Conservation (phyloP, 2,888 invertebrate species). For the Agriopis aurantiaria region DNA sequence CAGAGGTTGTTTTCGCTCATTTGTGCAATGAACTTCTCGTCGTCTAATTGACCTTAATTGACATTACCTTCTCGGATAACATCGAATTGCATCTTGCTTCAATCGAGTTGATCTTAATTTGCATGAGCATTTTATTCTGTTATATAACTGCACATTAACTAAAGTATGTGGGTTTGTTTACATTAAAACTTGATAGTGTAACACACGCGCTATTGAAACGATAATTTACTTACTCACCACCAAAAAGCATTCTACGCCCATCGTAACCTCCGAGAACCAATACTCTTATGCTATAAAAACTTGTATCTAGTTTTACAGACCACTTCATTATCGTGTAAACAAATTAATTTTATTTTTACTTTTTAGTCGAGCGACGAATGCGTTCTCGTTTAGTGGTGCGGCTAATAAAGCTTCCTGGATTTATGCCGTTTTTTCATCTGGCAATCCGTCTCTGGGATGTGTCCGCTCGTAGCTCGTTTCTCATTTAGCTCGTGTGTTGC, state of each 20-base stretch:
- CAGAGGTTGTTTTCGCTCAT: slow-evolving; percentile 2
- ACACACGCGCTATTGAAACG: neutral
- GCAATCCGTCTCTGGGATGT: slow-evolving; percentile 19
- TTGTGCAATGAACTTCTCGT: slow-evolving; percentile 2
- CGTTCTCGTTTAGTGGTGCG: slow-evolving; percentile 28
- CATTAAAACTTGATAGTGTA: neutral
- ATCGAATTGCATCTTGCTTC: slow-evolving; percentile 13
- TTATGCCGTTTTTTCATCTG: slow-evolving; percentile 38
- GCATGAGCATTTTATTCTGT: neutral
- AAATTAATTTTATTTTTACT: slow-evolving; percentile 45
- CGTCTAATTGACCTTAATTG: slow-evolving; percentile 16
- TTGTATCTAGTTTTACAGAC: slow-evolving; percentile 40
- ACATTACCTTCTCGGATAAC: neutral
- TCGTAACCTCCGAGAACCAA: neutral
- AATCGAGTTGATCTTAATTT: slow-evolving; percentile 4
- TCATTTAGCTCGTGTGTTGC: slow-evolving; percentile 24
- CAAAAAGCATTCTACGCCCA: neutral
- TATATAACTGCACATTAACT: no score
- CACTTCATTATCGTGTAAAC: slow-evolving; percentile 48
- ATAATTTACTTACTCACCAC: neutral
- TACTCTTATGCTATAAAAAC: slow-evolving; percentile 24
- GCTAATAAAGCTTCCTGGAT: slow-evolving; percentile 39
- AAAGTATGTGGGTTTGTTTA: no score
- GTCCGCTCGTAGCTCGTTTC: slow-evolving; percentile 29
- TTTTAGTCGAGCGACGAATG: slow-evolving; percentile 21